phyloP scores from a whole-genome alignment of 2,797 vertebrate genomes.

The Pangasius djambal region DNA sequence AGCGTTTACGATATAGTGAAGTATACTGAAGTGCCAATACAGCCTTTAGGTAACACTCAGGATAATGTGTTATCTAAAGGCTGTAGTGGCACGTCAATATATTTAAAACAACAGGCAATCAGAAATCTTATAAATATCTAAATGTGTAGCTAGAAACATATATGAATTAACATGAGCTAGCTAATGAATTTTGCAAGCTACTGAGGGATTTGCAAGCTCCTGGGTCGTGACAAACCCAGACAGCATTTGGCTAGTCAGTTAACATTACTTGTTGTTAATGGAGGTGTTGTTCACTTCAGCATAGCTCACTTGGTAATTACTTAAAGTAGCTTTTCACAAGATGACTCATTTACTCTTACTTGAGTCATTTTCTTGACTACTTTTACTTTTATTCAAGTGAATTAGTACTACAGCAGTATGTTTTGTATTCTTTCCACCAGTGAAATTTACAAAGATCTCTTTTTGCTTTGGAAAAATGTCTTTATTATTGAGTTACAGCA shows the following conservation, averaged over 20 bases:
- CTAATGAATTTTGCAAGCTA: neutral
- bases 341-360: neutral
- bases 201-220: neutral
- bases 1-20: neutral
- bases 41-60: neutral
- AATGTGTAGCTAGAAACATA: neutral
- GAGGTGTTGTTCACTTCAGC: neutral
- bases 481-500: neutral
- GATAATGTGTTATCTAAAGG: neutral
- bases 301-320: neutral
- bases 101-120: too few species aligned
- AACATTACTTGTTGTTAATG: neutral
- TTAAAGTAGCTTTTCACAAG: neutral
- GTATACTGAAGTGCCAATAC: neutral
- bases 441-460: neutral
- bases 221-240: neutral
- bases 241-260: neutral
- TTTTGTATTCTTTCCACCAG: neutral
- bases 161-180: neutral
- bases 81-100: too few species aligned
- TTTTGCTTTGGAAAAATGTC: neutral
- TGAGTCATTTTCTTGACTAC: neutral
- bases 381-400: neutral
- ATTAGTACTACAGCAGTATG: neutral
- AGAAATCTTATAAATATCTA: neutral